Base-by-base conservation (phyloP, 1,140 invertebrate species). In the Ostrea edulis region DNA sequence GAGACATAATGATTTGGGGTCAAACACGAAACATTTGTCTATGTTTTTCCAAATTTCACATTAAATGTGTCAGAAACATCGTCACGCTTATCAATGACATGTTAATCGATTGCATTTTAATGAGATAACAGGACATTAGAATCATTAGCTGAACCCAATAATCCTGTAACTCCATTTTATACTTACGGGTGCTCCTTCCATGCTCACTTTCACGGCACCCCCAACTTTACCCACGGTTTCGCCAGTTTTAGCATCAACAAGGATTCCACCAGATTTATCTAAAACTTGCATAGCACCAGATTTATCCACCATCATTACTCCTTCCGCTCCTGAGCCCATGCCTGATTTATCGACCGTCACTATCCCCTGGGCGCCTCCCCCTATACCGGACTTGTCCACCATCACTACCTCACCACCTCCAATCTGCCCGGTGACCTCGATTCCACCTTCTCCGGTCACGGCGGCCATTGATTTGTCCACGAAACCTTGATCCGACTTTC, bases 151-250 rank as follows among this genome's bases (percentile, higher is more conserved):
- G 35, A 44, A 1, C 2, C 35, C 35, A 44, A 1, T 44, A 44
- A 44, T 44, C 35, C 35, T 44, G 35, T 44, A 44, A 44, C n/a
- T 44, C 35, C 35, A 5, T 2, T 2, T 44, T 55, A 22, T 62
- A 85, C 86, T 82, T 2, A 87, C 86, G 14, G 82, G 44, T 8
- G 55, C 68, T 84, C 86, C 86, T 22, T 84, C 82, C 22, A 84
- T 87, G 22, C 82, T 82, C 52, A 87, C n/a, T n/a, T 84, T 44
- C 82, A 87, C 53, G 0, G 82, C 51, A 35, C 82, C 58, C 54
- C 86, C 86, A 20, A 82, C 71, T 55, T 87, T 87, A 20, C 82
- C 86, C 17, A 84, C 81, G 44, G 82, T 20, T 83, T 62, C 77
- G 11, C 86, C 86, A 9, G 82, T 68, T 87, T 52, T 62, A 54